Conservation (phyloP, 2,888 invertebrate species). For the Sinelater perroti region DNA sequence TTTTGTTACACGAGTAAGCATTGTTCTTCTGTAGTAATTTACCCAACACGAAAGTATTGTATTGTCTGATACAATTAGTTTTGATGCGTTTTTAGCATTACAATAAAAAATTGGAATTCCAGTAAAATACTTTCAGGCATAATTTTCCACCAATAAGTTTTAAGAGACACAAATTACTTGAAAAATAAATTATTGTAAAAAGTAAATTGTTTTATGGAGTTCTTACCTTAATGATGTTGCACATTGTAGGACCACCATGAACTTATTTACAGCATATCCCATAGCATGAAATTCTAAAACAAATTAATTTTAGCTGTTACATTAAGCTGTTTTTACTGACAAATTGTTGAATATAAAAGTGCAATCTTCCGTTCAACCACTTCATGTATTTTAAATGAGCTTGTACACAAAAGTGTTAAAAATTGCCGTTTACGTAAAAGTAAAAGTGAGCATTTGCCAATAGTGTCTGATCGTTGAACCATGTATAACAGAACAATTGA, state of each 20-base stretch:
- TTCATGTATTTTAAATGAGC: too few species aligned
- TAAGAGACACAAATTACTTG: not conserved
- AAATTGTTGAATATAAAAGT: too few species aligned
- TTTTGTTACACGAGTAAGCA: not conserved
- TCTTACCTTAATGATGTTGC: slow-evolving; percentile 14
- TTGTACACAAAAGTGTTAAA: not conserved
- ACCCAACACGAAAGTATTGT: too few species aligned
- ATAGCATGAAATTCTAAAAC: too few species aligned
- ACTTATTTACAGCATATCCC: slow-evolving; percentile 9
- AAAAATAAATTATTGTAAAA: slow-evolving; percentile 5
- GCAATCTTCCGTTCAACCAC: too few species aligned
- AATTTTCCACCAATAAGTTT: not conserved
- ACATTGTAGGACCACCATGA: slow-evolving; percentile 10
- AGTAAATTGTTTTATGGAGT: too few species aligned
- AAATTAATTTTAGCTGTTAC: too few species aligned
- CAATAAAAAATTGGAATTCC: not conserved
- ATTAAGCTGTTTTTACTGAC: too few species aligned
- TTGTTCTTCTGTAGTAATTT: not conserved
- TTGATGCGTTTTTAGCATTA: not conserved
- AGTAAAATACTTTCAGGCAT: not conserved
- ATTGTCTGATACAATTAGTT: too few species aligned
- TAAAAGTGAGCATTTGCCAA: slow-evolving; percentile 25
- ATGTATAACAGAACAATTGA: slow-evolving; percentile 28
- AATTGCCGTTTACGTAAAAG: slow-evolving; percentile 25
- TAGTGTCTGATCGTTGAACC: slow-evolving; percentile 19